These are phyloP conservation scores for Allobates femoralis DNA, from an alignment of 2,797 vertebrate species.

Conservation along the genomic window DNA sequence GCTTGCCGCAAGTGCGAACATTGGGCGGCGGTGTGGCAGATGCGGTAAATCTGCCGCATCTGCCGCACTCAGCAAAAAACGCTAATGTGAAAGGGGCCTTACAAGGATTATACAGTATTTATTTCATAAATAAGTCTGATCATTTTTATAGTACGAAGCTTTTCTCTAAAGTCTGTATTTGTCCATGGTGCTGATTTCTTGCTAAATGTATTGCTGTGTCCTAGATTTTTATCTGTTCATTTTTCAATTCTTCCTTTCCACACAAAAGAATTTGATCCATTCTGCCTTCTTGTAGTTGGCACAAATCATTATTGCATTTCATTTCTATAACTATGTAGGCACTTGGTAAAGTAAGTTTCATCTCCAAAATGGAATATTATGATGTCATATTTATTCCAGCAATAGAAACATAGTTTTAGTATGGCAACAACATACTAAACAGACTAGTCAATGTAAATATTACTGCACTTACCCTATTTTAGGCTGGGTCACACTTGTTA, in stretches of 20 bases:
- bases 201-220: constrained; percentile 39
- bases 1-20: no score
- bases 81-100: no score
- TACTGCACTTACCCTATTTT: neutral
- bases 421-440: neutral
- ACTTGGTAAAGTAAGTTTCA: constrained; percentile 15
- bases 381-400: constrained; percentile 11
- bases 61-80: no score
- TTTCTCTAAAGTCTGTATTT: constrained; percentile 7
- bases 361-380: constrained; percentile 11
- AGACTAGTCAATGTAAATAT: neutral
- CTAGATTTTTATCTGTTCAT: constrained; percentile 7
- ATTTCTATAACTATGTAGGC: constrained; percentile 21
- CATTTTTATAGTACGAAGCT: neutral
- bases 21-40: no score
- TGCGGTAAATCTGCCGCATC: no score
- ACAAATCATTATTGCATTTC: constrained; percentile 42
- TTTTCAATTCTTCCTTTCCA: constrained; percentile 18
- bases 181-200: constrained; percentile 38
- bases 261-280: constrained; percentile 35
- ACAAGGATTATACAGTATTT: constrained; percentile 2
- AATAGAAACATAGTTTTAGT: constrained; percentile 1
- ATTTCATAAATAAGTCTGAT: neutral
- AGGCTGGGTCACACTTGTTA: no score
- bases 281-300: constrained; percentile 38